These are phyloP conservation scores for Stenurella melanura DNA, from an alignment of 2,888 invertebrate species.

Conservation along the genomic window DNA sequence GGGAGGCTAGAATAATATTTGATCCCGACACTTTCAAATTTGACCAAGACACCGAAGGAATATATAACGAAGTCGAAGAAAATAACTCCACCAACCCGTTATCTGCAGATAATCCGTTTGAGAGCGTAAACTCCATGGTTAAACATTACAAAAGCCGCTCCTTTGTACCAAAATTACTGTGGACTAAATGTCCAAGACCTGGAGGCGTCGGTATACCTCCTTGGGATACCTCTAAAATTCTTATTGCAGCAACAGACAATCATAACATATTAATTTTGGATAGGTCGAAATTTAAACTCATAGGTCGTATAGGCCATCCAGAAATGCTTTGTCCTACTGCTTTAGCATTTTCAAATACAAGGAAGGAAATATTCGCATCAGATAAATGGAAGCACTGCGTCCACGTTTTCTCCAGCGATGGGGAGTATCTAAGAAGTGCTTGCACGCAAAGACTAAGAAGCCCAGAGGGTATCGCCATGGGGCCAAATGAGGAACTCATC, in stretches of 20 bases:
- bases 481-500: constrained; percentile 76
- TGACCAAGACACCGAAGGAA: constrained; percentile 72
- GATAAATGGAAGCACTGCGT: constrained; percentile 84
- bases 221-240: constrained; percentile 79
- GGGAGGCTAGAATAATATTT: constrained; percentile 75
- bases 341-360: constrained; percentile 76
- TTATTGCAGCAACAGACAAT: constrained; percentile 78
- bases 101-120: constrained; percentile 73
- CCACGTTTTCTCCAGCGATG: constrained; percentile 81
- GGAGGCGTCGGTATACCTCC: constrained; percentile 81
- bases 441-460: constrained; percentile 80
- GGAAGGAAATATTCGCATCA: constrained; percentile 78
- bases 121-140: constrained; percentile 73
- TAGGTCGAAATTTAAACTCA: constrained; percentile 71
- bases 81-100: constrained; percentile 69
- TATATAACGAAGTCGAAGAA: constrained; percentile 76
- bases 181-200: constrained; percentile 79
- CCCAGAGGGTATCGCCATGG: constrained; percentile 83
- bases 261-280: constrained; percentile 66
- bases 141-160: constrained; percentile 75
- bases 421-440: constrained; percentile 77
- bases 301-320: constrained; percentile 74
- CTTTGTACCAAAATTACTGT: constrained; percentile 71
- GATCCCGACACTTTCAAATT: constrained; percentile 77
- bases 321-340: constrained; percentile 80